These are phyloP conservation scores for Diadophis punctatus DNA, from an alignment of 2,113 vertebrate species.

Conservation along the genomic window DNA sequence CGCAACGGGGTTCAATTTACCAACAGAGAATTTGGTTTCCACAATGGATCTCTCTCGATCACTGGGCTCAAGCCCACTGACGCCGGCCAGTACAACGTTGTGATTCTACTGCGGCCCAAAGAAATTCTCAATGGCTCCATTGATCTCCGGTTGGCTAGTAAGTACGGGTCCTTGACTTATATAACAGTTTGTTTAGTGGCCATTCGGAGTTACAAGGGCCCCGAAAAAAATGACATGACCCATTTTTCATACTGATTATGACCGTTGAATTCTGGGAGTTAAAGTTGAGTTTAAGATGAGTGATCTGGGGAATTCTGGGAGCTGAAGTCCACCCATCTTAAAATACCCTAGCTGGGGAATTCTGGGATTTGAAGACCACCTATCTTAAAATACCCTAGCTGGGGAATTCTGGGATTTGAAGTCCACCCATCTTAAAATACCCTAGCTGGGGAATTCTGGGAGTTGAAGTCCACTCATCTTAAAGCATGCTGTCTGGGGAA, in stretches of 20 bases:
- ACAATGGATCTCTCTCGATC: conserved; percentile 1
- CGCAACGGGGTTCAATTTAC: not conserved
- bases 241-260: not conserved
- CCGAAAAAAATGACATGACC: not conserved
- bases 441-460: not conserved
- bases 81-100: not conserved
- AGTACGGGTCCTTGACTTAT: not conserved
- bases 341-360: not conserved
- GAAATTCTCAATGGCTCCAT: not conserved
- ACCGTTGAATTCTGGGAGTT: not conserved
- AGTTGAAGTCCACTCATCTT: not conserved
- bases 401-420: not conserved
- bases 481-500: accelerated
- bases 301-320: not conserved
- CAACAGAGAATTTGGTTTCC: not conserved
- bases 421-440: not conserved
- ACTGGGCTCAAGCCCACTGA: not conserved
- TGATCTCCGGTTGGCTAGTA: not conserved
- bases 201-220: not conserved
- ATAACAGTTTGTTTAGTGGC: not conserved
- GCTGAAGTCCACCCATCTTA: not conserved
- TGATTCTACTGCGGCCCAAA: not conserved
- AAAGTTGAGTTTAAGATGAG: not conserved
- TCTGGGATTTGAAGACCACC: not conserved
- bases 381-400: accelerated